Conservation (phyloP, 2,888 invertebrate species). For the Cheilosia pagana region DNA sequence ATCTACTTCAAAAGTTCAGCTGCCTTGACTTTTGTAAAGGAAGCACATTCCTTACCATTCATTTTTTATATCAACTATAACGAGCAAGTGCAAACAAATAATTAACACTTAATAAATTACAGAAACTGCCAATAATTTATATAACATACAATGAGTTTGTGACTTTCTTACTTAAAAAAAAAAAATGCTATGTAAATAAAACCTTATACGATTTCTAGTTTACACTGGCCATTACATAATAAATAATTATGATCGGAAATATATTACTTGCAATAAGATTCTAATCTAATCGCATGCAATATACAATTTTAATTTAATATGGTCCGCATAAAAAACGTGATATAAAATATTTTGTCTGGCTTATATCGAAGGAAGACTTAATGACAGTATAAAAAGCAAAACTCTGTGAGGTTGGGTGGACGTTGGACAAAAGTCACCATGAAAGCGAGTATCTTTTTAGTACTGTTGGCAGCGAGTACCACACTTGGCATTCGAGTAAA, state of each 20-base stretch:
- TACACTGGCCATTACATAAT: neutral
- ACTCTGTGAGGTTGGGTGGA: neutral
- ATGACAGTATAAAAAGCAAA: conserved; percentile 52
- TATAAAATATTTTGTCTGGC: conserved; percentile 12
- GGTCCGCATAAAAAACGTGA: neutral
- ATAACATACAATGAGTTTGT: too few species aligned
- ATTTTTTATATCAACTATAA: too few species aligned
- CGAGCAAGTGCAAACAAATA: too few species aligned
- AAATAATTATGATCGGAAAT: conserved; percentile 4
- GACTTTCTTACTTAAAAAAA: neutral
- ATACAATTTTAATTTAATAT: conserved; percentile 10
- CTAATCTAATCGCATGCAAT: conserved; percentile 27
- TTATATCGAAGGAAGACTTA: conserved; percentile 2
- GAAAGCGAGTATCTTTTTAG: neutral
- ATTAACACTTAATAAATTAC: too few species aligned
- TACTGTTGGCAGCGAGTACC: conserved; percentile 20
- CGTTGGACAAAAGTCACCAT: neutral
- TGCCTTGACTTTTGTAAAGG: too few species aligned
- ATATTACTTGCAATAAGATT: conserved; percentile 13
- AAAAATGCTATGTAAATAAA: neutral
- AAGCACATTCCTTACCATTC: too few species aligned
- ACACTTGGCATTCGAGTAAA: conserved; percentile 10
- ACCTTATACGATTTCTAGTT: neutral
- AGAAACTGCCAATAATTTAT: too few species aligned
- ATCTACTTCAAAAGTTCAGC: too few species aligned